phyloP scores from a whole-genome alignment of 2,113 vertebrate species.

The Festucalex cinctus region DNA sequence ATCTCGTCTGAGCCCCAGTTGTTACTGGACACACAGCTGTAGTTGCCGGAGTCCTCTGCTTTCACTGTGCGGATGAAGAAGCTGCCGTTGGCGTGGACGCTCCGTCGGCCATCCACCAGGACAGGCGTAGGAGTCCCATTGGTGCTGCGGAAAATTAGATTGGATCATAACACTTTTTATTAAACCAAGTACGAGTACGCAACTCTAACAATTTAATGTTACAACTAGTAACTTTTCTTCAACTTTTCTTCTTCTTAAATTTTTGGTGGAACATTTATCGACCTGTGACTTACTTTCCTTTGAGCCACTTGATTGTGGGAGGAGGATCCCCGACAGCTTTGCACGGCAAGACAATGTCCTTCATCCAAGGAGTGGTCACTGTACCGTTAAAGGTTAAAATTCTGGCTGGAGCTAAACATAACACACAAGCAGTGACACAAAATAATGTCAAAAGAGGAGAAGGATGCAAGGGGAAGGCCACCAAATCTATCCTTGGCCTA shows the following conservation, averaged over 20 bases:
- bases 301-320: conserved; percentile 95
- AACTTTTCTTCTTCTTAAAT: neutral
- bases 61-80: conserved; percentile 96
- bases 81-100: conserved; percentile 91
- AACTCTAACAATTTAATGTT: no score
- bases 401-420: conserved; percentile 83
- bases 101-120: conserved; percentile 88
- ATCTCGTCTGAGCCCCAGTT: conserved; percentile 98
- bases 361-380: conserved; percentile 98
- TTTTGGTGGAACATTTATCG: neutral
- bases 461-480: neutral
- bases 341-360: conserved; percentile 92
- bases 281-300: conserved; percentile 84
- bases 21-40: conserved; percentile 93
- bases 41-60: conserved; percentile 96
- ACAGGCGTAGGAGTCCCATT: conserved; percentile 93
- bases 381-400: conserved; percentile 96
- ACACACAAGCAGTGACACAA: conserved; percentile 5
- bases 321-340: conserved; percentile 92
- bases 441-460: neutral
- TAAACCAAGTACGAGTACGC: no score
- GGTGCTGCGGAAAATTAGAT: conserved; percentile 64
- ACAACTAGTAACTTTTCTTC: no score
- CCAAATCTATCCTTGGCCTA: neutral
- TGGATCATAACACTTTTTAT: neutral